These are phyloP conservation scores for Alosa sapidissima DNA, from an alignment of 2,797 vertebrate species.

Conservation along the genomic window DNA sequence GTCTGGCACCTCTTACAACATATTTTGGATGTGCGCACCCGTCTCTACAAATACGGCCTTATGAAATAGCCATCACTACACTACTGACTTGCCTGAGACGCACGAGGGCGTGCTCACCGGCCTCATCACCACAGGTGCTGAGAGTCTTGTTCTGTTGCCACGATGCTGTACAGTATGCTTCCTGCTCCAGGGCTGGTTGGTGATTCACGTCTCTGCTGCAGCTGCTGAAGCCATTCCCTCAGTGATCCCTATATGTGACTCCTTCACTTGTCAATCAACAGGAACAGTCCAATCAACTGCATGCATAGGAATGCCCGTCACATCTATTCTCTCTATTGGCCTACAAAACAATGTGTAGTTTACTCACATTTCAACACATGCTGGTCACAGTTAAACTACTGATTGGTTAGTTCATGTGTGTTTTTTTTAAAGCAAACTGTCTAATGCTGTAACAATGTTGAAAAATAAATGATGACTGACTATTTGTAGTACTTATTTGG, in stretches of 20 bases:
- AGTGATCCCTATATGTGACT: not conserved
- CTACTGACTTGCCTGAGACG: not conserved
- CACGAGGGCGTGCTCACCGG: not conserved
- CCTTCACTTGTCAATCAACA: not conserved
- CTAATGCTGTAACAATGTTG: not conserved
- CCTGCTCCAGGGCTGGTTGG: too few species aligned
- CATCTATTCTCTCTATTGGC: not conserved
- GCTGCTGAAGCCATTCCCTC: too few species aligned
- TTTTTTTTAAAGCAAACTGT: not conserved
- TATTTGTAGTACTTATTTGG: not conserved
- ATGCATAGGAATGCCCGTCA: not conserved
- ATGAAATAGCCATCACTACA: not conserved
- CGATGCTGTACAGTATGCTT: not conserved
- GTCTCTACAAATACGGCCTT: not conserved
- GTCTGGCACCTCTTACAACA: too few species aligned
- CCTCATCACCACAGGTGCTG: not conserved
- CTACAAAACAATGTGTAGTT: not conserved
- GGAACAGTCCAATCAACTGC: not conserved
- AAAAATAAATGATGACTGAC: not conserved
- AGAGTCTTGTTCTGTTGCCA: not conserved
- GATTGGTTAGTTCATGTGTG: not conserved
- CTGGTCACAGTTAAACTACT: not conserved
- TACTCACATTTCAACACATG: constrained; percentile 9
- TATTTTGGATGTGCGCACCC: too few species aligned
- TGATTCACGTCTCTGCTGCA: too few species aligned